Percentiles rank a stretch among this genome's conserved stretches.
Evolutionary conservation across 1,140 invertebrate species (phyloP).

Genomic region (Amyelois transitella): DNA sequence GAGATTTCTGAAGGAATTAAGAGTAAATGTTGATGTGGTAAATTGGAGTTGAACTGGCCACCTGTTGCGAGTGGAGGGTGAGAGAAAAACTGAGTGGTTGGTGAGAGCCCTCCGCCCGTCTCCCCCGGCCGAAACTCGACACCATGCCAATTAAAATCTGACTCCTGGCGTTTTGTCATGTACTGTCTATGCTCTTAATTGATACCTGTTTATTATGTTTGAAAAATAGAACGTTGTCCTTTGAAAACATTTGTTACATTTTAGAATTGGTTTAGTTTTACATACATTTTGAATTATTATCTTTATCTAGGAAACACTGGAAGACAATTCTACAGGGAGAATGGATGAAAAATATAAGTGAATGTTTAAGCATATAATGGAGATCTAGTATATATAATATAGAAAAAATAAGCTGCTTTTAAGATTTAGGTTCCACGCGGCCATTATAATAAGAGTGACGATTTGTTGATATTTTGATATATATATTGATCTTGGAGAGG

Average conservation of each 20-base stretch:
- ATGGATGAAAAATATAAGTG: too few species aligned
- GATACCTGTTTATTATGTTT: not conserved
- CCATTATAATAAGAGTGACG: too few species aligned
- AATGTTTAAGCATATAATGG: too few species aligned
- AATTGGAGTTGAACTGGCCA: constrained; percentile 37
- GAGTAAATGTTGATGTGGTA: not conserved
- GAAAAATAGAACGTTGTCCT: not conserved
- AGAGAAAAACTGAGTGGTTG: constrained; percentile 51
- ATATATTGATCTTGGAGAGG: too few species aligned
- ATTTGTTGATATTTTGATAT: too few species aligned
- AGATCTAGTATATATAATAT: too few species aligned
- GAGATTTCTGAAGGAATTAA: not conserved
- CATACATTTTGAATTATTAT: too few species aligned
- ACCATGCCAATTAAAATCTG: constrained; percentile 56
- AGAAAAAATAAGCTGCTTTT: too few species aligned
- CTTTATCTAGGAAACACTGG: too few species aligned
- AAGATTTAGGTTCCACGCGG: too few species aligned
- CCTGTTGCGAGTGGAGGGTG: constrained; percentile 50
- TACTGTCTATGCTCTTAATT: constrained; percentile 17
- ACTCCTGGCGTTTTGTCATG: constrained; percentile 44
- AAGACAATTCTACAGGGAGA: too few species aligned
- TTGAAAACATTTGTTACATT: not conserved
- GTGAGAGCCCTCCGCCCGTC: constrained; percentile 14
- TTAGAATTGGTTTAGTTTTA: too few species aligned
- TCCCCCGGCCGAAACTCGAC: constrained; percentile 22